Percentiles rank a stretch among this genome's conserved stretches.
Conservation (phyloP, 2,797 vertebrate species). For the Potorous gilbertii region DNA sequence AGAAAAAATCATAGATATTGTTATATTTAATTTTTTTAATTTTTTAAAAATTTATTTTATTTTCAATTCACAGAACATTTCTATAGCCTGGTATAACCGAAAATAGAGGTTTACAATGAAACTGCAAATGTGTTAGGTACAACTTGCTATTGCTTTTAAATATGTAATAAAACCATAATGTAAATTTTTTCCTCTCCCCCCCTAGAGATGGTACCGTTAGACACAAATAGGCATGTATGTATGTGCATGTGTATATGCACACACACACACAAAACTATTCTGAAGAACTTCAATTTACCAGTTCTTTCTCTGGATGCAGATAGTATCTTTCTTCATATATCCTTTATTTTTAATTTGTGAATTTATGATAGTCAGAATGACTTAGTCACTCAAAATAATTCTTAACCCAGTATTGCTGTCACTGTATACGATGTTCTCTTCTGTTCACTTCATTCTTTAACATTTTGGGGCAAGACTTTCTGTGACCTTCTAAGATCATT, state of each 20-base stretch:
- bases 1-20: not conserved
- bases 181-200: not conserved
- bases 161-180: not conserved
- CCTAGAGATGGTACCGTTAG: not conserved
- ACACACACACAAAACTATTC: too few relatives aligned
- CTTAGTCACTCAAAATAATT: not conserved
- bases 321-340: too few relatives aligned
- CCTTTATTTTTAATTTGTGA: not conserved
- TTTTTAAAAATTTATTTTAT: not conserved
- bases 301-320: not conserved
- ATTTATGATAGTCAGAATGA: not conserved
- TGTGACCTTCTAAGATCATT: not conserved
- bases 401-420: too few relatives aligned
- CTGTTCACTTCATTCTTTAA: not conserved
- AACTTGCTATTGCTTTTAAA: not conserved
- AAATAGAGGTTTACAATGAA: not conserved
- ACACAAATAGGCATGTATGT: not conserved
- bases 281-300: not conserved
- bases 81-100: not conserved
- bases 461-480: not conserved
- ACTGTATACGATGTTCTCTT: not conserved
- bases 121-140: not conserved
- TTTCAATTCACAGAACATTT: not conserved
- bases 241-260: too few relatives aligned
- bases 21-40: not conserved